Evolutionary conservation across 1,140 invertebrate genomes (phyloP).

Genomic region (Orchestia grillus): DNA sequence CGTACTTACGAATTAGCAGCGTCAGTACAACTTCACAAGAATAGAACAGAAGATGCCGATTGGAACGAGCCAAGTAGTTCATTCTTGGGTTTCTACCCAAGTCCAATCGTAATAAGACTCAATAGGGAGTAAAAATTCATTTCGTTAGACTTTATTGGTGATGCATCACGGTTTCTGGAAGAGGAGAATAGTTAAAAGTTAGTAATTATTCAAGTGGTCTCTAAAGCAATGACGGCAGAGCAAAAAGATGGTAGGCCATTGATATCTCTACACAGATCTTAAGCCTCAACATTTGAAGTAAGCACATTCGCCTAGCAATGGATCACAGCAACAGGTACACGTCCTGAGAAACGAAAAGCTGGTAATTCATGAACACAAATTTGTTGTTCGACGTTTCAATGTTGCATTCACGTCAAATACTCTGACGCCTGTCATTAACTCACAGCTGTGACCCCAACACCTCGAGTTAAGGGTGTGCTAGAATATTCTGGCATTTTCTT

Average conservation of each 20-base stretch:
- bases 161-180: not conserved
- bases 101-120: too few species aligned
- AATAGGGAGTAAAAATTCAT: not conserved
- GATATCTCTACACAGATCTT: too few species aligned
- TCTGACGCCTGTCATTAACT: not conserved
- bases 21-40: too few species aligned
- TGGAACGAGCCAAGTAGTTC: too few species aligned
- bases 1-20: too few species aligned
- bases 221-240: not conserved
- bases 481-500: not conserved
- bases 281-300: not conserved
- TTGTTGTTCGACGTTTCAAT: not conserved
- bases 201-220: not conserved
- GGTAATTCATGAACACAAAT: not conserved
- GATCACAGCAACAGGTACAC: not conserved
- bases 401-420: not conserved
- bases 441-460: not conserved
- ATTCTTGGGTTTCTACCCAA: too few species aligned
- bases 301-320: not conserved
- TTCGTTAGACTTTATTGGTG: not conserved
- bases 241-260: too few species aligned
- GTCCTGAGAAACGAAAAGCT: not conserved
- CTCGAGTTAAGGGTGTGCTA: not conserved
- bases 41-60: too few species aligned
- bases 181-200: not conserved